phyloP scores from a whole-genome alignment of 2,797 vertebrate genomes.

The Cirrhinus mrigala region DNA sequence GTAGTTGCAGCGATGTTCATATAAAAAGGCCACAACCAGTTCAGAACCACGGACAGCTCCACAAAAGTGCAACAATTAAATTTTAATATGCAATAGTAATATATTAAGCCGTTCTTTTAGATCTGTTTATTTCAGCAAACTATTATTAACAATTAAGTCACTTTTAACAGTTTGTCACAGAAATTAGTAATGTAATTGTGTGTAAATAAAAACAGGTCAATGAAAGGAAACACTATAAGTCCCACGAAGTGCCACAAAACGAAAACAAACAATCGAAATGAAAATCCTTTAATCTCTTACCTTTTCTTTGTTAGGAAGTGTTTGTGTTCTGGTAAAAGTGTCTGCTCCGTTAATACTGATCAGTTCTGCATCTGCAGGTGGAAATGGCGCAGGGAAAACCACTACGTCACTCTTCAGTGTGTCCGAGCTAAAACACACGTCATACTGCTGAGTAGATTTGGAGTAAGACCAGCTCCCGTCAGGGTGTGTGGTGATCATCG shows the following conservation, averaged over 20 bases:
- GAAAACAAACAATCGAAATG: background rate
- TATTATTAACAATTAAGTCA: background rate
- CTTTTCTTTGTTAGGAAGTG: too few relatives aligned
- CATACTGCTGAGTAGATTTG: slow-evolving; percentile 49
- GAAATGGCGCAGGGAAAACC: too few relatives aligned
- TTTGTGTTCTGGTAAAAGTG: too few relatives aligned
- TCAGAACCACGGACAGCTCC: slow-evolving; percentile 6
- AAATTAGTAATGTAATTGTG: background rate
- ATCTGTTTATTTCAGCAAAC: background rate
- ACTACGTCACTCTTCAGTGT: slow-evolving; percentile 44
- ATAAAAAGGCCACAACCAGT: background rate
- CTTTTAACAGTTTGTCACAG: background rate
- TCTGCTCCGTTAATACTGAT: too few relatives aligned
- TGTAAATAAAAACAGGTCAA: background rate
- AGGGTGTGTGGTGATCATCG: slow-evolving; percentile 73
- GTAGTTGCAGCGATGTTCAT: background rate
- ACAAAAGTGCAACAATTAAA: rapidly evolving
- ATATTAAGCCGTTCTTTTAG: background rate
- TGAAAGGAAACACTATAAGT: background rate
- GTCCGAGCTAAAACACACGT: slow-evolving; percentile 69
- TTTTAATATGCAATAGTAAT: background rate
- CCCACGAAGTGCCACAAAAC: background rate
- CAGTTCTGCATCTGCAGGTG: too few relatives aligned
- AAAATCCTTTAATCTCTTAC: background rate
- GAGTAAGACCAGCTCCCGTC: slow-evolving; percentile 76